Percentiles rank a stretch among this genome's conserved stretches.
phyloP scores from a whole-genome alignment of 2,797 vertebrate species.

The Peromyscus nudipes region DNA sequence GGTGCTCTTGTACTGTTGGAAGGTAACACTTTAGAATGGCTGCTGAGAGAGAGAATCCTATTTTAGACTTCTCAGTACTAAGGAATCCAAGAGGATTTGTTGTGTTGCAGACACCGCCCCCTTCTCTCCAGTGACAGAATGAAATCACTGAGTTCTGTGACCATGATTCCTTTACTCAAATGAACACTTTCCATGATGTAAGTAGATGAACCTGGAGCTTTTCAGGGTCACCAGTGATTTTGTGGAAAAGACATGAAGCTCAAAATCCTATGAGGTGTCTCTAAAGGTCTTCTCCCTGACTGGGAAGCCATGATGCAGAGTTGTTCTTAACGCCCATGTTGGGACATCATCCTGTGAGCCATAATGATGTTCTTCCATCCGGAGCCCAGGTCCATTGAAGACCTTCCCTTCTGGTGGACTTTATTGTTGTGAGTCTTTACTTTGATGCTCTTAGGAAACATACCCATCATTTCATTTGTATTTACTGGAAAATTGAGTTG shows the following conservation, averaged over 20 bases:
- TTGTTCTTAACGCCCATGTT: background rate
- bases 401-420: background rate
- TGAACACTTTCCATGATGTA: background rate
- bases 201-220: background rate
- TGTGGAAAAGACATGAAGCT: background rate
- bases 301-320: background rate
- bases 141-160: background rate
- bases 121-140: background rate
- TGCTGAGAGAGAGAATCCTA: background rate
- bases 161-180: background rate
- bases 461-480: background rate
- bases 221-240: slow-evolving; percentile 35
- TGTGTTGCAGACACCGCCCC: background rate
- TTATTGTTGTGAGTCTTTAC: background rate
- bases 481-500: background rate
- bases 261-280: background rate
- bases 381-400: background rate
- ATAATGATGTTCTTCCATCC: background rate
- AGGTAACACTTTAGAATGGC: background rate
- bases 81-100: background rate
- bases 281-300: background rate
- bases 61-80: background rate
- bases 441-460: background rate
- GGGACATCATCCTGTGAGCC: background rate
- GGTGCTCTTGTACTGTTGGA: background rate